Evolutionary conservation across 2,113 vertebrate genomes (phyloP).

Genomic region (Sander vitreus): DNA sequence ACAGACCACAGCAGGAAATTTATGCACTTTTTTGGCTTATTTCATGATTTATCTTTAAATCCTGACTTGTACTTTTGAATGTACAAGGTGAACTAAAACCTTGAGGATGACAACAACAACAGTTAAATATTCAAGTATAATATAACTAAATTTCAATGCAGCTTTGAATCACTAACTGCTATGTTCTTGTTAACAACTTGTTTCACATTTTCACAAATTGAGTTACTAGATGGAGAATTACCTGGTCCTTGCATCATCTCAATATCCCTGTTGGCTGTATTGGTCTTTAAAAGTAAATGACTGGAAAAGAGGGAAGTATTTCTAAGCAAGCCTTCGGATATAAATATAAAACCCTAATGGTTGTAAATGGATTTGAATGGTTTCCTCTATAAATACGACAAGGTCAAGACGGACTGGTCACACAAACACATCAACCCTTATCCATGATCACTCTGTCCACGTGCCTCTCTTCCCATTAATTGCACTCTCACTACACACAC

Average conservation of each 20-base stretch:
- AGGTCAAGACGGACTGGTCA: slow-evolving; percentile 43
- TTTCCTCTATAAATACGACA: slow-evolving; percentile 55
- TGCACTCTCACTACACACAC: slow-evolving; percentile 6
- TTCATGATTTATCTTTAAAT: not conserved
- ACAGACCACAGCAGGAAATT: not conserved
- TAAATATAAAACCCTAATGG: slow-evolving; percentile 44
- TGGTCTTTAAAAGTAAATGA: slow-evolving; percentile 31
- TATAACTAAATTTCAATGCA: not conserved
- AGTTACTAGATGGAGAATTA: not conserved
- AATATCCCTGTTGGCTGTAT: slow-evolving; percentile 25
- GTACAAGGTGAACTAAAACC: not conserved
- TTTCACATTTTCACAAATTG: not conserved
- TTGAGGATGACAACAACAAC: not conserved
- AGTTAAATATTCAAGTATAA: not conserved
- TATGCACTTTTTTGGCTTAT: not conserved
- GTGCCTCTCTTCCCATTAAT: slow-evolving; percentile 11
- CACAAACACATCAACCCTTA: slow-evolving; percentile 34
- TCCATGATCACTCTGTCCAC: slow-evolving; percentile 14
- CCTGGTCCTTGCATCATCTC: slow-evolving; percentile 13
- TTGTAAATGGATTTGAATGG: slow-evolving; percentile 12
- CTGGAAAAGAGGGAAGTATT: slow-evolving; percentile 19
- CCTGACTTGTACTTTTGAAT: not conserved
- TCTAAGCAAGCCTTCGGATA: slow-evolving; percentile 32
- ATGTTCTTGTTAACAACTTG: not conserved
- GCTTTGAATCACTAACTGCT: not conserved